Evolutionary conservation across 2,888 invertebrate species (phyloP), one percentile per base, ranked within the genome.

Genomic region (Steinernema hermaphroditum): DNA sequence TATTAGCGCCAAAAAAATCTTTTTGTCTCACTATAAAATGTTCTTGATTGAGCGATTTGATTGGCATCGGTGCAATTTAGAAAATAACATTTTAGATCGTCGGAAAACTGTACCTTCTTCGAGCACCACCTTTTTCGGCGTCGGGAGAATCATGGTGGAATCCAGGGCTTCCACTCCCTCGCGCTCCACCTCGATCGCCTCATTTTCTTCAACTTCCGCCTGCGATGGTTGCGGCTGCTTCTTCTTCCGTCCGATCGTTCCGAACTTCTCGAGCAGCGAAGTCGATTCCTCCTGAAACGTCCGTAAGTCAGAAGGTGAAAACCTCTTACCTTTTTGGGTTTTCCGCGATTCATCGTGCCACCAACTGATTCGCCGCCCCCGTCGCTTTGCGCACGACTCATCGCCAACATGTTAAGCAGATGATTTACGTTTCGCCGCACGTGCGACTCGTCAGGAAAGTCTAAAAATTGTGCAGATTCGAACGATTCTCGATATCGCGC

Each of bases 171-270:
- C 83, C 12, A 80, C 74, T 19, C 86, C 86, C 73, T 87, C 84
- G 27, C 77, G 72, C 68, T 87, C 86, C 12, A 87, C 76, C 19
- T 50, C 22, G n/a, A 77, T 75, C 22, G 78, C 78, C 89, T 94
- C 94, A 84, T 97, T 96, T 86, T 92, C 96, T 27, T 81, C 82
- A 57, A 46, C 49, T 43, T 72, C 69, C 8, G 41, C 69, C 16
- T 69, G 69, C 24, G 2, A 2, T 41, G 37, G 69, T n/a, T 44
- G 46, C 44, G 24, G 43, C 14, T 41, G 69, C 69, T 78, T 79
- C 74, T 74, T 74, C 46, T 72, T 74, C 16, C 78, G 69, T 19
- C 77, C 75, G 16, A 75, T 29, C 0, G 78, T 78, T 19, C 74
- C 62, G 22, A 78, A 41, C 41, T 78, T 78, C 22, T 73, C 72